Conservation (phyloP, 2,797 vertebrate genomes). For the Tenualosa thibaudeaui region DNA sequence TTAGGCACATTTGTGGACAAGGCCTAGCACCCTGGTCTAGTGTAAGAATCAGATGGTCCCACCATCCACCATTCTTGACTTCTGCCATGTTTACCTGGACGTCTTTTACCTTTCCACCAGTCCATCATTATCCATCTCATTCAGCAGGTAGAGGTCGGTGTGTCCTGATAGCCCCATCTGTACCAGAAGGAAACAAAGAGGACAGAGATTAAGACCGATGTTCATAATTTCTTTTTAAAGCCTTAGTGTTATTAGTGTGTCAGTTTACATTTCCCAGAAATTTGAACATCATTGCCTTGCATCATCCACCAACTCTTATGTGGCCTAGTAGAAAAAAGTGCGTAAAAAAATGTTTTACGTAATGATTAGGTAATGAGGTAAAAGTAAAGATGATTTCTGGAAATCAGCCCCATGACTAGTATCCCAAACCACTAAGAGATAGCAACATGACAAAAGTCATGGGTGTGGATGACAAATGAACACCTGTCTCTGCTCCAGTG, state of each 20-base stretch:
- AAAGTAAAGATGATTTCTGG: too few relatives aligned
- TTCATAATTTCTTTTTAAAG: background rate
- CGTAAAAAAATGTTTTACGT: background rate
- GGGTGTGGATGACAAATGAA: background rate
- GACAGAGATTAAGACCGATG: background rate
- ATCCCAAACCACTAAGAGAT: background rate
- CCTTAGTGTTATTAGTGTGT: background rate
- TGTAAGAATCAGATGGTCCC: background rate
- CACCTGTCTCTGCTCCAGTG: background rate
- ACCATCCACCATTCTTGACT: background rate
- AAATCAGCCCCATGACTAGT: background rate
- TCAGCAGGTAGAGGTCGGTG: slow-evolving; percentile 83
- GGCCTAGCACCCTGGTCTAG: background rate
- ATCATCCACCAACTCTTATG: background rate
- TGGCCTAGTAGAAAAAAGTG: background rate
- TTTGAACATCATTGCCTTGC: background rate
- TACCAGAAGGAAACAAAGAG: slow-evolving; percentile 49
- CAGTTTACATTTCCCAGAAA: background rate
- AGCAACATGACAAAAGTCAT: background rate
- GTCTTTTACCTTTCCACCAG: slow-evolving; percentile 61
- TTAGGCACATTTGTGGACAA: background rate
- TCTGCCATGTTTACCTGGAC: slow-evolving; percentile 4
- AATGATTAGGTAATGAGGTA: background rate
- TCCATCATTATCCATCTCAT: slow-evolving; percentile 71
- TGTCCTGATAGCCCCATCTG: slow-evolving; percentile 67